Base-by-base conservation (phyloP, 2,797 vertebrate species). In the Myotis myotis region DNA sequence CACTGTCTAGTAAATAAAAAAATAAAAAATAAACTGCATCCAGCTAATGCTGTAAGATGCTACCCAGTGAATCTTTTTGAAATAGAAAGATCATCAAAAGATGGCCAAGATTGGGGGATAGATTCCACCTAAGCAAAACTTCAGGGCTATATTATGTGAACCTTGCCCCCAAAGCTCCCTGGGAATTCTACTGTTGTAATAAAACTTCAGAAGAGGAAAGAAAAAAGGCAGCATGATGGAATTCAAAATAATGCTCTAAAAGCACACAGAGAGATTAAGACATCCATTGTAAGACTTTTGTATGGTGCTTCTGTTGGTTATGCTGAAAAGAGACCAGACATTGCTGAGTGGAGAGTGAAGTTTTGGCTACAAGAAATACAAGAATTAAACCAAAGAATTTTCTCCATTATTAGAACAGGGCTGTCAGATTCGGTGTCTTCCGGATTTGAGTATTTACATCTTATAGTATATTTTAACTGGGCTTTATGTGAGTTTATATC, bases 181-280 rank as follows among this genome's bases (percentile, higher is more conserved):
- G 98, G 98, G 98, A 99, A 99, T 98, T 98, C 98, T 98, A 98
- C 97, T 97, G 98, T 97, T 98, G 98, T 98, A 98, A 98, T 98
- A 98, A 98, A 98, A 98, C 98, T 98, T 98, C 98, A 98, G 98
- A 98, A 98, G 98, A 98, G 97, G 97, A 96, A 98, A 97, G 94
- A 97, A 98, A 98, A 98, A 98, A 98, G 97, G 96, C 97, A 97
- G 98, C 98, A 98, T 97, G 98, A 98, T 98, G 97, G 98, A 98
- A 98, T 98, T 98, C 98, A 97, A 98, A 98, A 98, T 98, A 98
- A 98, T 98, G 98, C 98, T 98, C 97, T 98, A 98, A 98, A 98
- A 98, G 98, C 98, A 98, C 98, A 98, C 98, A 98, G 98, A 98
- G 98, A 98, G 98, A 98, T 98, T 98, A 98, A 98, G 98, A 98